Conservation (phyloP, 2,888 invertebrate genomes). For the Gnatocerus cornutus region DNA sequence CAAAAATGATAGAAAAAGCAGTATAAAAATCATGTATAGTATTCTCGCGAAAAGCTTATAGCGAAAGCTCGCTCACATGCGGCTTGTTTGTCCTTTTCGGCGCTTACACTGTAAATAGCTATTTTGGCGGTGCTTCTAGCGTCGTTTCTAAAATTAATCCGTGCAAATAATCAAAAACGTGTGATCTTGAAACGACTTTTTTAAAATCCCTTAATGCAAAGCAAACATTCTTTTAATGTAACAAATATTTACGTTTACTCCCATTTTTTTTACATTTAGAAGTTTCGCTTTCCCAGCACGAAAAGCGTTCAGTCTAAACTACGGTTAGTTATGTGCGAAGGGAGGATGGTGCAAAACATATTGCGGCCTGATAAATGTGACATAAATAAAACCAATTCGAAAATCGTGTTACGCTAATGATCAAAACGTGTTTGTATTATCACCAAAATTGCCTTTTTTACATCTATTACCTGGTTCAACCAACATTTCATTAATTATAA, state of each 20-base stretch:
- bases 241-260: not conserved
- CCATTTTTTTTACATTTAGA: not conserved
- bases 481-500: conserved; percentile 33
- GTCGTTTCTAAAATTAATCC: no score
- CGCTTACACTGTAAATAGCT: no score
- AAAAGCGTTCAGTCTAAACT: conserved; percentile 11
- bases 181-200: no score
- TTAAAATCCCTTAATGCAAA: no score
- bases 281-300: not conserved
- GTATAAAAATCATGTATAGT: no score
- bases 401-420: conserved; percentile 39
- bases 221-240: not conserved
- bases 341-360: conserved; percentile 13
- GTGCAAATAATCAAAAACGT: no score
- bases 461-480: conserved; percentile 5
- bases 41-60: no score
- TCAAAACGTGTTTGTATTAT: conserved; percentile 40
- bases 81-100: no score
- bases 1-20: no score
- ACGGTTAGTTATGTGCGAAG: conserved; percentile 17
- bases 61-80: no score
- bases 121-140: no score
- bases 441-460: conserved; percentile 21
- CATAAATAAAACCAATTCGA: conserved; percentile 37
- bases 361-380: conserved; percentile 30